Base-by-base conservation (phyloP, 1,140 invertebrate genomes). In the Macrobrachium nipponense region DNA sequence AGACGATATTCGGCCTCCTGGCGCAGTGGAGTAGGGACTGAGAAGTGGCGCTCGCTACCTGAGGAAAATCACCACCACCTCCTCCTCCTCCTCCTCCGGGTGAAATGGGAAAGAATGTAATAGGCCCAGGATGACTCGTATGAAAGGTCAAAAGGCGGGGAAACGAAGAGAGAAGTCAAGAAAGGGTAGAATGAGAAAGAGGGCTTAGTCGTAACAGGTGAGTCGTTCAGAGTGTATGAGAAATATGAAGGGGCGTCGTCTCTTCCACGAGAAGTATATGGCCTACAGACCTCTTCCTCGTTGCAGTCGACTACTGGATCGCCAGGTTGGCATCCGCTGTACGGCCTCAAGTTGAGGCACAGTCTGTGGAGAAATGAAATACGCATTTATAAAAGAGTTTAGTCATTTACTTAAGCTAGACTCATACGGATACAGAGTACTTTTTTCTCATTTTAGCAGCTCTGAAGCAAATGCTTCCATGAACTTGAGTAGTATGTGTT, bases 251-350 rank as follows among this genome's bases (percentile, higher is more conserved):
- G 12, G 12, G 12, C 51, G 0, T 51, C 51, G 2, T 12, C 12
- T 51, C 51, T n/a, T 18, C 70, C 51, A 51, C 0, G 0, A 18
- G 36, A 0, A 5, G 70, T 7, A 27, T 73, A 44, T 18, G n/a
- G 27, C 18, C 36, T 14, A 20, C 70, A 73, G 27, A 73, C 70
- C 51, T 73, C 70, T 17, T 73, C 70, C 14, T 73, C 70, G 36
- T 73, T 51, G 51, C 70, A 73, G 70, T 73, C 20, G 10, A 44
- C 70, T 10, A 73, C 70, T 11, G 43, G 70, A 14, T 36, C 70
- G 3, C 36, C n/a, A 15, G 51, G 36, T 14, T 20, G 36, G 51
- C 70, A 73, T 12, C 70, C 70, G 70, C 70, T 73, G 70, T 73
- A 44, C 36, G 36, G 36, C 6, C 70, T 43, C 70, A 73, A 0